A percentile compares a stretch with the other conserved stretches of the same genome.
phyloP scores from a whole-genome alignment of 2,113 vertebrate species.

The Pluvianellus socialis region DNA sequence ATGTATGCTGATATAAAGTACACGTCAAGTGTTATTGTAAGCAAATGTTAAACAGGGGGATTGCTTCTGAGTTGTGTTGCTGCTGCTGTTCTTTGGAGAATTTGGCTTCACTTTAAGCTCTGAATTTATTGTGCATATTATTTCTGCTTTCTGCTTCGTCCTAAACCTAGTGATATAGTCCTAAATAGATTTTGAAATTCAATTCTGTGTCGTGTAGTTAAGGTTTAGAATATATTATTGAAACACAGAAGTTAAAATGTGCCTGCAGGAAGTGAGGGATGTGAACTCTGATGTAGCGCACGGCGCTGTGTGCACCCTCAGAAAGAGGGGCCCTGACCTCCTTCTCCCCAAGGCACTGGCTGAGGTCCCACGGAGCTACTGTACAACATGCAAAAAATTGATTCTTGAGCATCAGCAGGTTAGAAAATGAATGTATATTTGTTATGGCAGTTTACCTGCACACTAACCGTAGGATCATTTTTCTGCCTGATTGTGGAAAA shows the following conservation, averaged over 20 bases:
- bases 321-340: neutral
- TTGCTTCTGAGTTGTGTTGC: neutral
- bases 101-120: neutral
- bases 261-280: neutral
- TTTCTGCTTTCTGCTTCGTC: neutral
- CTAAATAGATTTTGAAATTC: neutral
- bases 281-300: neutral
- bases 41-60: neutral
- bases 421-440: neutral
- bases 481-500: neutral
- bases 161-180: neutral
- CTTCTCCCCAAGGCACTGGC: neutral
- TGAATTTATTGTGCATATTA: neutral
- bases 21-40: neutral
- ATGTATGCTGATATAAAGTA: neutral
- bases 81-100: neutral
- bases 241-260: neutral
- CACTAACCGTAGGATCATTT: neutral
- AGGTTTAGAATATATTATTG: neutral
- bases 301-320: fast-evolving
- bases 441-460: neutral
- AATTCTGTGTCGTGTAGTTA: neutral
- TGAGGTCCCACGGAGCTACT: neutral
- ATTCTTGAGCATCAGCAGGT: neutral
- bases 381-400: neutral